A percentile compares a stretch with the other conserved stretches of the same genome.
Conservation (phyloP, 2,113 vertebrate genomes). For the Mormyrus lacerda region DNA sequence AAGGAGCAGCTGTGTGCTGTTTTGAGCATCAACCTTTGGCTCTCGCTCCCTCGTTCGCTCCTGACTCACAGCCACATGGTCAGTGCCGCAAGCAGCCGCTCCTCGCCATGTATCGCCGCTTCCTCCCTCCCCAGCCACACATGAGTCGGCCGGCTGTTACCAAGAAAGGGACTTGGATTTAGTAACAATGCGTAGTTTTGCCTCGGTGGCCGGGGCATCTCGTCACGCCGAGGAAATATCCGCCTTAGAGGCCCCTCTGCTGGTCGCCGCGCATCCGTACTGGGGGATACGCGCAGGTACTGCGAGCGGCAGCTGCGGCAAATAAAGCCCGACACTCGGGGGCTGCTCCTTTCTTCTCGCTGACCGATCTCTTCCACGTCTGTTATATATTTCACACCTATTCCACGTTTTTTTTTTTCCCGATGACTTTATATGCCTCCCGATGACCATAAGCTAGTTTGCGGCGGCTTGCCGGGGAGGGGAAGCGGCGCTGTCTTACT, state of each 20-base stretch:
- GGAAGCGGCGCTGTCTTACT: neutral
- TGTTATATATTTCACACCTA: neutral
- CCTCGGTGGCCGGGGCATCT: neutral
- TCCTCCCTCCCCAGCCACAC: neutral
- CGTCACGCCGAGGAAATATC: neutral
- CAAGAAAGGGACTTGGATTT: neutral
- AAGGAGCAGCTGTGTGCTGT: neutral
- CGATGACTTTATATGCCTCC: neutral
- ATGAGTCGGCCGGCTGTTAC: neutral
- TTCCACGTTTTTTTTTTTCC: neutral
- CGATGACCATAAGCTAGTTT: neutral
- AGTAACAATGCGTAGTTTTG: neutral
- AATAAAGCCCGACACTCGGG: neutral
- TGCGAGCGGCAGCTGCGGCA: slow-evolving; percentile 1
- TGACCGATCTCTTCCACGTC: neutral
- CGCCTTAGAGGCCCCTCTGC: neutral
- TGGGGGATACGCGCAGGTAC: neutral
- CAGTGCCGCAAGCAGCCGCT: too few relatives aligned
- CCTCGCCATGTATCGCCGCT: neutral
- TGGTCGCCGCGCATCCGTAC: neutral
- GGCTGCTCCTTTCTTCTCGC: neutral
- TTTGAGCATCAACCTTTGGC: too few relatives aligned
- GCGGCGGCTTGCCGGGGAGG: neutral
- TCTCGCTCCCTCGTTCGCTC: too few relatives aligned
- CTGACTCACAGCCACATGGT: neutral